Evolutionary conservation across 2,888 invertebrate genomes (phyloP).

Genomic region (Phania funesta): DNA sequence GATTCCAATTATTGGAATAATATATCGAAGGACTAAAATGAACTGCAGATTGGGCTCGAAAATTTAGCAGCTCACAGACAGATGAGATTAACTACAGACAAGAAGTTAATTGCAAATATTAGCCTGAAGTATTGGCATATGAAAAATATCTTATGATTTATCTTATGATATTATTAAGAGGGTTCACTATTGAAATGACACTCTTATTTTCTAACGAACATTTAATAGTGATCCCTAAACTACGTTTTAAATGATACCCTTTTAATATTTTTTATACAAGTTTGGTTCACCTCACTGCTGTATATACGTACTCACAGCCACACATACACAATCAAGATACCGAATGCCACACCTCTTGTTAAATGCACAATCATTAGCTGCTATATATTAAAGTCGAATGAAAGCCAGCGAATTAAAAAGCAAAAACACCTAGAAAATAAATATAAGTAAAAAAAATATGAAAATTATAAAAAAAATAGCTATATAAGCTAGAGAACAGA

Average conservation of each 20-base stretch:
- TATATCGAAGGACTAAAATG: no score
- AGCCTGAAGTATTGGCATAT: no score
- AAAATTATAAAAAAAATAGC: slow-evolving; percentile 55
- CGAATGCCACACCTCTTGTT: slow-evolving; percentile 78
- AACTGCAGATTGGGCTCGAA: no score
- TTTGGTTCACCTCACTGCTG: slow-evolving; percentile 5
- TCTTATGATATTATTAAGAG: no score
- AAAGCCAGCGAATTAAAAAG: slow-evolving; percentile 14
- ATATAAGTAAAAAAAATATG: slow-evolving; percentile 22
- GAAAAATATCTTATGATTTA: no score
- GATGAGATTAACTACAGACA: no score
- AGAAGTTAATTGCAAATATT: no score
- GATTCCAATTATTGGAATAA: no score
- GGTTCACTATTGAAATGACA: no score
- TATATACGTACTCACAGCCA: background rate
- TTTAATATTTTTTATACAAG: background rate
- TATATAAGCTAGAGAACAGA: slow-evolving; percentile 42
- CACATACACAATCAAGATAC: slow-evolving; percentile 37
- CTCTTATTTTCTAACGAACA: no score
- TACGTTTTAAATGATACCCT: background rate
- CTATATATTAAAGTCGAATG: slow-evolving; percentile 77
- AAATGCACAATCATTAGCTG: slow-evolving; percentile 80
- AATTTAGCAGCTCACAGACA: no score
- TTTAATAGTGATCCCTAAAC: background rate
- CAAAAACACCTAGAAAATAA: background rate